phyloP scores from a whole-genome alignment of 2,113 vertebrate species.

The Hucho hucho region DNA sequence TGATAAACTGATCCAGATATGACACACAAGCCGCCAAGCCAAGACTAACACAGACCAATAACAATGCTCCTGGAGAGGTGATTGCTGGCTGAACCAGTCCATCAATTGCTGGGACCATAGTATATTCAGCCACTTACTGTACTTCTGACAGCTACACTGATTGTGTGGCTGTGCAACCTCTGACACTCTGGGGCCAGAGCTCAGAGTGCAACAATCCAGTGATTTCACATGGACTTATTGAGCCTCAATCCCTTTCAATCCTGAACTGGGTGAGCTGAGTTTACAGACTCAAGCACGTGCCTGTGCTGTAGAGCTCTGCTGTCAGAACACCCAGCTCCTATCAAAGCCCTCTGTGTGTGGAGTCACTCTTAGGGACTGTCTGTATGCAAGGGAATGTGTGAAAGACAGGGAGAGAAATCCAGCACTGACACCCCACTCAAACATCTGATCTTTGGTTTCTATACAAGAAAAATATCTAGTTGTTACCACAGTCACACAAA shows the following conservation, averaged over 20 bases:
- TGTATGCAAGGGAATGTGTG: no score
- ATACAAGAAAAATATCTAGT: no score
- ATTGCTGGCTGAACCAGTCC: neutral
- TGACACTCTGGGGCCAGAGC: neutral
- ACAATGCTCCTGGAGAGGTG: constrained; percentile 2
- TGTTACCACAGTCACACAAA: no score
- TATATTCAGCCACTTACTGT: constrained; percentile 35
- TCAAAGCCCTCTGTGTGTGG: no score
- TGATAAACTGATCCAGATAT: neutral
- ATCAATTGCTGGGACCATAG: neutral
- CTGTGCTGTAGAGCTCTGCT: no score
- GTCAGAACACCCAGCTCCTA: no score
- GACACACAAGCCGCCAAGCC: neutral
- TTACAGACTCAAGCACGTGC: no score
- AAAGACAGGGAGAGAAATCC: no score
- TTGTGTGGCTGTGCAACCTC: constrained; percentile 15
- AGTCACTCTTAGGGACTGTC: no score
- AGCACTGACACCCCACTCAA: no score
- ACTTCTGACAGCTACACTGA: constrained; percentile 31
- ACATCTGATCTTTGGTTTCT: no score
- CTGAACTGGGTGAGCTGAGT: no score
- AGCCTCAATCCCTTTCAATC: constrained; percentile 7
- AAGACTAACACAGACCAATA: constrained; percentile 1
- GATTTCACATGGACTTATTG: constrained; percentile 38
- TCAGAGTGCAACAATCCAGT: constrained; percentile 19